Percentiles rank a stretch among this genome's conserved stretches.
Conservation (phyloP, 2,888 invertebrate genomes). For the Empis livida region DNA sequence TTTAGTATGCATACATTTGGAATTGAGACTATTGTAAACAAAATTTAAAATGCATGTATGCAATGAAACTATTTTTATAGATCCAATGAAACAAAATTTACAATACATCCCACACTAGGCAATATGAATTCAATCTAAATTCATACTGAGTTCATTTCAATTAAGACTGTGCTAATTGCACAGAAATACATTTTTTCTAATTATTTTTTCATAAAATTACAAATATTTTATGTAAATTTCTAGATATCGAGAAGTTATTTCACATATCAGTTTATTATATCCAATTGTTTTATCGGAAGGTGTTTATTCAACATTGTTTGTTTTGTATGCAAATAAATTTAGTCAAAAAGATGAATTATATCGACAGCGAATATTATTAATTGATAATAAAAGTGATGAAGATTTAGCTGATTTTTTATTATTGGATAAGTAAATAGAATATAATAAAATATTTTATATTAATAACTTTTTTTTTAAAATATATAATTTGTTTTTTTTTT, state of each 20-base stretch:
- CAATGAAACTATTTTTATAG: no score
- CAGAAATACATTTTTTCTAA: no score
- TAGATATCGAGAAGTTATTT: constrained; percentile 26
- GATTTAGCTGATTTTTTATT: constrained; percentile 20
- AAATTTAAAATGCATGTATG: no score
- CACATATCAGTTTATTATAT: constrained; percentile 32
- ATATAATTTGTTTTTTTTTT: constrained; percentile 1
- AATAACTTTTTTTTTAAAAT: background rate
- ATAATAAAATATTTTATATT: background rate
- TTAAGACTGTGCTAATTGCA: no score
- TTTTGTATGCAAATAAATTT: constrained; percentile 34
- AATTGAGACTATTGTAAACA: no score
- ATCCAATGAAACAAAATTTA: no score
- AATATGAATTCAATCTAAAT: no score
- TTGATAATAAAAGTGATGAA: constrained; percentile 26
- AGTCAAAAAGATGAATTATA: constrained; percentile 33
- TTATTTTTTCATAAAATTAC: no score
- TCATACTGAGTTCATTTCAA: no score
- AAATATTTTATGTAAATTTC: background rate
- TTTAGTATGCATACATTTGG: no score
- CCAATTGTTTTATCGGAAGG: constrained; percentile 34
- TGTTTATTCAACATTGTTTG: constrained; percentile 34
- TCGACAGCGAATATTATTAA: constrained; percentile 27
- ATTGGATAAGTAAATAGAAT: constrained; percentile 8
- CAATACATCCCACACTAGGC: no score